A percentile compares a stretch with the other conserved stretches of the same genome.
Conservation (phyloP, 2,113 vertebrate species). For the Acrocephalus kingi region DNA sequence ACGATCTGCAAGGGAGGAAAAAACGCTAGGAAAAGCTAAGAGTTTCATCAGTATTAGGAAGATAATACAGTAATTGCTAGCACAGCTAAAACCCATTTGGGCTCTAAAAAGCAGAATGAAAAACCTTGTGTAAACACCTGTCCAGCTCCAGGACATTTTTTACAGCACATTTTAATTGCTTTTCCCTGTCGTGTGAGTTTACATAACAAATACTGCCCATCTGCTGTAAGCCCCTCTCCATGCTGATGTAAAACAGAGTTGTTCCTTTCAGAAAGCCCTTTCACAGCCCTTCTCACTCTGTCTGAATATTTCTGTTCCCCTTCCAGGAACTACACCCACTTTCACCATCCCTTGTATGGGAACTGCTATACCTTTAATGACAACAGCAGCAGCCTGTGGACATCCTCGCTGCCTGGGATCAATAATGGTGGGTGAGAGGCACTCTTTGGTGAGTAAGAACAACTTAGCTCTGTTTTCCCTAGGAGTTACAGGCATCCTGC, state of each 20-base stretch:
- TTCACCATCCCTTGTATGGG: slow-evolving; percentile 81
- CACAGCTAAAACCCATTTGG: background rate
- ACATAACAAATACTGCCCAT: slow-evolving; percentile 26
- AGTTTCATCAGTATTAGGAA: background rate
- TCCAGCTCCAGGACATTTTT: background rate
- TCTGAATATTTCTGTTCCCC: background rate
- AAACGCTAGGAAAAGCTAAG: background rate
- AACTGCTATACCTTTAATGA: slow-evolving; percentile 84
- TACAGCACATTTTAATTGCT: slow-evolving; percentile 21
- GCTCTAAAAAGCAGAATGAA: background rate
- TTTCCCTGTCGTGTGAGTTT: background rate
- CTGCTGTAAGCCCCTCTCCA: slow-evolving; percentile 12
- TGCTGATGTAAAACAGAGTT: background rate
- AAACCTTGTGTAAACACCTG: background rate
- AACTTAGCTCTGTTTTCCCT: background rate
- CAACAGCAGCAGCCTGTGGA: slow-evolving; percentile 76
- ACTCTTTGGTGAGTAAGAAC: background rate
- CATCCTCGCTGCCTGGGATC: slow-evolving; percentile 77
- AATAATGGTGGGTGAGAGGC: slow-evolving; percentile 77
- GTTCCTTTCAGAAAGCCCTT: background rate
- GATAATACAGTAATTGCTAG: background rate
- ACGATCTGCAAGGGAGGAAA: background rate
- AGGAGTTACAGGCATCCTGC: background rate
- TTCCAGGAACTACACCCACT: slow-evolving; percentile 78
- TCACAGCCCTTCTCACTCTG: background rate